A percentile compares a stretch with the other conserved stretches of the same genome.
These are phyloP conservation scores for Diadumene lineata DNA, from an alignment of 92 coral and sea anemone genomes.

Conservation along the genomic window DNA sequence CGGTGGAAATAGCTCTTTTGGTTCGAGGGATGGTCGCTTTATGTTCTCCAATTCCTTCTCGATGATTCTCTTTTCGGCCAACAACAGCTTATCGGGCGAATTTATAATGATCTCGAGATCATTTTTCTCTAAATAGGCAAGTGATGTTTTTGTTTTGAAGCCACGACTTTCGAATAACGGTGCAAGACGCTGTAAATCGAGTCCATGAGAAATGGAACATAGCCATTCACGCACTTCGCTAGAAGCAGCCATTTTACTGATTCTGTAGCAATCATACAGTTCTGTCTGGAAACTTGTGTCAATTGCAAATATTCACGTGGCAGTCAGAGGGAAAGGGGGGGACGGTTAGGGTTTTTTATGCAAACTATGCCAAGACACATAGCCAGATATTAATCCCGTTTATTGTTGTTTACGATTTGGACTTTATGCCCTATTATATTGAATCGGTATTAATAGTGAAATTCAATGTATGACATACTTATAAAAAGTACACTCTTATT, in stretches of 20 bases:
- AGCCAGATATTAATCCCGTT: too few species aligned
- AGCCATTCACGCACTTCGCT: constrained; percentile 41
- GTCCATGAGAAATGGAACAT: constrained; percentile 36
- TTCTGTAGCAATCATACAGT: not conserved
- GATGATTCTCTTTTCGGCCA: constrained; percentile 33
- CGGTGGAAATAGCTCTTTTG: constrained; percentile 14
- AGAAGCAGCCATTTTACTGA: constrained; percentile 22
- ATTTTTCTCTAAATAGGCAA: constrained; percentile 24
- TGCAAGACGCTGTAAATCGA: constrained; percentile 43
- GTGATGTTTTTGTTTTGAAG: constrained; percentile 35
- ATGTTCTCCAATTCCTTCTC: constrained; percentile 40
- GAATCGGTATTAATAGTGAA: too few species aligned
- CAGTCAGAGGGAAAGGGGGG: too few species aligned
- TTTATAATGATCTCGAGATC: constrained; percentile 45
- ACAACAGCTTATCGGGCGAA: constrained; percentile 40
- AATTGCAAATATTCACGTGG: not conserved
- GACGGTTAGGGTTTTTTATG: too few species aligned
- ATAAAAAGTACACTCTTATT: too few species aligned
- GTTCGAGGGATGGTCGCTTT: constrained; percentile 6
- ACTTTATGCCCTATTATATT: too few species aligned
- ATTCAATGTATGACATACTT: too few species aligned
- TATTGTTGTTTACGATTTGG: too few species aligned
- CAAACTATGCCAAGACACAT: too few species aligned
- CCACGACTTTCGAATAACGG: constrained; percentile 43
- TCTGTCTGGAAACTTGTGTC: not conserved